phyloP scores from a whole-genome alignment of 2,113 vertebrate genomes.

The Scortum barcoo region DNA sequence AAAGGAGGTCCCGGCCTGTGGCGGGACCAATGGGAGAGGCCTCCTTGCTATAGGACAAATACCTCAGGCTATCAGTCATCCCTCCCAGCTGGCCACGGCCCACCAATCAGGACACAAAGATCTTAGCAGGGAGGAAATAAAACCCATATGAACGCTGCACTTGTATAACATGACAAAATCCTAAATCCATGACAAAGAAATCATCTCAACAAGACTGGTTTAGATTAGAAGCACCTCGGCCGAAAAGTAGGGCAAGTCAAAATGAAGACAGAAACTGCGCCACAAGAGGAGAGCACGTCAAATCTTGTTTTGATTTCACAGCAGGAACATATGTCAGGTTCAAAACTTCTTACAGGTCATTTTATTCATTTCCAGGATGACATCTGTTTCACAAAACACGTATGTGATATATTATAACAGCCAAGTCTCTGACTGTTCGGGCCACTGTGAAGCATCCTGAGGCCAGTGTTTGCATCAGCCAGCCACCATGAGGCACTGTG shows the following conservation, averaged over 20 bases:
- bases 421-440: conserved; percentile 10
- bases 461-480: conserved; percentile 46
- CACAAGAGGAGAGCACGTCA: conserved; percentile 22
- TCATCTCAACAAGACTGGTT: conserved; percentile 66
- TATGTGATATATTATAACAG: conserved; percentile 7
- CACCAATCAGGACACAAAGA: conserved; percentile 74
- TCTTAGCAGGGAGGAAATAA: conserved; percentile 78
- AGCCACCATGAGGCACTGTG: conserved; percentile 60
- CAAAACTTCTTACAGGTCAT: conserved; percentile 38
- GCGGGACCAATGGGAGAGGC: conserved; percentile 68
- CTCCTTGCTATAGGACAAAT: conserved; percentile 77
- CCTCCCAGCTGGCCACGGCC: conserved; percentile 71
- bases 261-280: conserved; percentile 38
- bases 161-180: conserved; percentile 80
- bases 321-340: conserved; percentile 49
- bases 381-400: conserved; percentile 35
- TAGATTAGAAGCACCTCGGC: conserved; percentile 62
- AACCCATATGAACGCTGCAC: conserved; percentile 83
- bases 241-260: conserved; percentile 64
- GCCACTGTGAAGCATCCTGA: conserved; percentile 7
- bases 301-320: conserved; percentile 58
- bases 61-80: conserved; percentile 79
- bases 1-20: conserved; percentile 68
- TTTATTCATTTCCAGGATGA: conserved; percentile 40
- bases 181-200: conserved; percentile 69